These are phyloP conservation scores for Myotis lucifugus DNA, from an alignment of 2,113 vertebrate genomes.

Conservation along the genomic window DNA sequence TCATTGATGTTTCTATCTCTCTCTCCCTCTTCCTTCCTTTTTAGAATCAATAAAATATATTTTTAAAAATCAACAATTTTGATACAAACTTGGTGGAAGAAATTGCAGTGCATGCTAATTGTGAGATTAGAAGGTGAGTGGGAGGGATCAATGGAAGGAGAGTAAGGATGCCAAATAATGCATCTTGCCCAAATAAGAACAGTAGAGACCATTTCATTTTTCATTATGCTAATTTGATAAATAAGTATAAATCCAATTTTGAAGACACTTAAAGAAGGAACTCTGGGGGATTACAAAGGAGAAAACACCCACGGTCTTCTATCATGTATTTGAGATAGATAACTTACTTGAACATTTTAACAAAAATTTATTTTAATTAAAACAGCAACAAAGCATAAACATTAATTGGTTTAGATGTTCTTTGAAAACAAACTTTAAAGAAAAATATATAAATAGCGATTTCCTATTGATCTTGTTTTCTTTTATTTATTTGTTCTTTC, in stretches of 20 bases:
- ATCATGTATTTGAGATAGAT: not conserved
- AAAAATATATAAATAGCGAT: not conserved
- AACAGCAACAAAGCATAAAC: not conserved
- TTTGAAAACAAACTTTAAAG: conserved; percentile 30
- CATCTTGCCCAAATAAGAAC: not conserved
- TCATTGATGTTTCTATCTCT: too few relatives aligned
- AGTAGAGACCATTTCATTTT: not conserved
- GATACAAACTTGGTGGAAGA: not conserved
- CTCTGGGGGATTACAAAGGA: not conserved
- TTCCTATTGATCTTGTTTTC: not conserved
- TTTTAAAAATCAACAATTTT: not conserved
- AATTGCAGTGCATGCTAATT: not conserved
- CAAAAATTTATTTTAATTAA: conserved; percentile 3
- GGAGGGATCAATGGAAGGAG: not conserved
- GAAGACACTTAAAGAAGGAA: conserved; percentile 31
- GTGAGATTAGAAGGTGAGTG: not conserved
- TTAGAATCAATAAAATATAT: too few relatives aligned
- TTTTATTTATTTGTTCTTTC: not conserved
- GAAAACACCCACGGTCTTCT: not conserved
- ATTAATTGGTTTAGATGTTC: not conserved
- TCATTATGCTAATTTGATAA: conserved; percentile 45
- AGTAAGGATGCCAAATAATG: not conserved
- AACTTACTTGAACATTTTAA: not conserved
- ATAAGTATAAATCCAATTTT: conserved; percentile 9
- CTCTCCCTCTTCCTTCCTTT: too few relatives aligned